Conservation (phyloP, 2,113 vertebrate species). For the Oncorhynchus mykiss region DNA sequence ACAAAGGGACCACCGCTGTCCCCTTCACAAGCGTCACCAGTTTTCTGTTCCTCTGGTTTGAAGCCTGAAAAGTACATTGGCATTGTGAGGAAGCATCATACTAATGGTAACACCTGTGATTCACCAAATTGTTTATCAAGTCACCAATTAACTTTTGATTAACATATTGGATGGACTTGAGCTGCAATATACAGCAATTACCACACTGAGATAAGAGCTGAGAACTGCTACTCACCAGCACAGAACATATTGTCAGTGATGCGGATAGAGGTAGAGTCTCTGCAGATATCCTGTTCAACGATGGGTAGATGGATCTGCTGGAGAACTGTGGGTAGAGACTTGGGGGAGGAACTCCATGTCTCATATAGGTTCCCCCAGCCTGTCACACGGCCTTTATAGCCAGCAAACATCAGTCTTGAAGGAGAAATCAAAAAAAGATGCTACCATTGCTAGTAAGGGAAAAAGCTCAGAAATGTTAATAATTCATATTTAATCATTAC, state of each 20-base stretch:
- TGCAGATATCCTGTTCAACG: slow-evolving; percentile 75
- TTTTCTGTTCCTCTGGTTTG: slow-evolving; percentile 59
- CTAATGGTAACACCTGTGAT: not conserved
- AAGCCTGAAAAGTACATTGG: slow-evolving; percentile 74
- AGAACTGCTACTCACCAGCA: slow-evolving; percentile 74
- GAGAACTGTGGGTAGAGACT: slow-evolving; percentile 72
- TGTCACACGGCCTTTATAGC: slow-evolving; percentile 85
- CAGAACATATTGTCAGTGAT: slow-evolving; percentile 98
- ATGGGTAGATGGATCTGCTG: slow-evolving; percentile 91
- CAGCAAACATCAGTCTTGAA: slow-evolving; percentile 79
- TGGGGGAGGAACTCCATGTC: slow-evolving; percentile 63
- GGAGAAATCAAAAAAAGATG: not conserved
- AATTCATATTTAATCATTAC: too few relatives aligned
- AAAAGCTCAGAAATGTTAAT: too few relatives aligned
- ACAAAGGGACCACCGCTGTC: slow-evolving; percentile 97
- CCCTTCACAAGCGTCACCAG: slow-evolving; percentile 94
- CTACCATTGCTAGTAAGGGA: too few relatives aligned
- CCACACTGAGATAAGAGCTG: too few relatives aligned
- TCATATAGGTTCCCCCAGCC: slow-evolving; percentile 94
- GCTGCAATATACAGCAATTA: not conserved
- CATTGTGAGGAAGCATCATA: not conserved
- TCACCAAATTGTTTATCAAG: not conserved
- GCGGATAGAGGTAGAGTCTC: slow-evolving; percentile 79
- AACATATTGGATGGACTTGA: not conserved
- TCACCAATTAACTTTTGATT: not conserved